Evolutionary conservation across 2,888 invertebrate genomes (phyloP).

Genomic region (Nebria salina): DNA sequence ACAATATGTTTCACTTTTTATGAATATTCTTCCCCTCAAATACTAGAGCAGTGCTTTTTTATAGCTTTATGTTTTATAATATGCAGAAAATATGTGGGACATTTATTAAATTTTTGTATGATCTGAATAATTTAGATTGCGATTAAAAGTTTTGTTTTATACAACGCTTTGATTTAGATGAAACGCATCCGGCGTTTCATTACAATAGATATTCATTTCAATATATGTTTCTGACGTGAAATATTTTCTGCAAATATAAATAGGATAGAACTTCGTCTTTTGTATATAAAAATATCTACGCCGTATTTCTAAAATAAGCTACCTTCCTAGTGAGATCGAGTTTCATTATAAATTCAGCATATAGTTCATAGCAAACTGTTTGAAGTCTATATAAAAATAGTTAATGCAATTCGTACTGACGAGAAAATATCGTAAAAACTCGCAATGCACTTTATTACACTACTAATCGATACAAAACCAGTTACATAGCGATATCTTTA

Average conservation of each 20-base stretch:
- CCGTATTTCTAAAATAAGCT: neutral
- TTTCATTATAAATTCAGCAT: slow-evolving; percentile 33
- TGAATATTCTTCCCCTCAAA: neutral
- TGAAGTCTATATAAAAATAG: slow-evolving; percentile 21
- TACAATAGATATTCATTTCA: too few relatives aligned
- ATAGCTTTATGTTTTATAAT: too few relatives aligned
- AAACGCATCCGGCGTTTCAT: too few relatives aligned
- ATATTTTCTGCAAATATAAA: neutral
- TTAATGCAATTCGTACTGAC: neutral
- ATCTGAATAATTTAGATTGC: too few relatives aligned
- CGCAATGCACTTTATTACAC: neutral
- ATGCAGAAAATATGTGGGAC: too few relatives aligned
- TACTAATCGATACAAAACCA: neutral
- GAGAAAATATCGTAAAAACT: neutral
- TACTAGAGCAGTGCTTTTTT: too few relatives aligned
- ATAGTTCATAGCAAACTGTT: slow-evolving; percentile 37
- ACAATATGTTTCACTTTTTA: neutral
- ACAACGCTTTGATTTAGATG: too few relatives aligned
- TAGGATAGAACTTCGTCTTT: neutral
- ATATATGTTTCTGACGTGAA: neutral
- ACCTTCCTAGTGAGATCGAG: slow-evolving; percentile 15
- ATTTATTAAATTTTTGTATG: too few relatives aligned
- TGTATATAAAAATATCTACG: neutral
- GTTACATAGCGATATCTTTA: neutral
- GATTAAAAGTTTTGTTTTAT: too few relatives aligned